Conservation (phyloP, 2,113 vertebrate species). For the Tenebrosternarchus preto region DNA sequence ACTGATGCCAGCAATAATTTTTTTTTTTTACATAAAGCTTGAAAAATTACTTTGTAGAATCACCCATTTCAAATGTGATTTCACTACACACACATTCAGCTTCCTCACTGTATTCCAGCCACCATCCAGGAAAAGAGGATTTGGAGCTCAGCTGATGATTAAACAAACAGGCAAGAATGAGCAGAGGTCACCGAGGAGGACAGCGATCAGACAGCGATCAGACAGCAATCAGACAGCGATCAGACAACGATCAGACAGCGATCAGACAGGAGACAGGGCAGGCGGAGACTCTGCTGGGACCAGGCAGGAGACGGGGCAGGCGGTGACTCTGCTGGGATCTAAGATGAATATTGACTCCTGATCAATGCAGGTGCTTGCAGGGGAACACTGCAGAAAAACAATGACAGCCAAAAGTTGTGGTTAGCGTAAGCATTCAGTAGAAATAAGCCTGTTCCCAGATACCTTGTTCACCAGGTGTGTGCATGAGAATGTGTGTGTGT, state of each 20-base stretch:
- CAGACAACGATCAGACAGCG: no score
- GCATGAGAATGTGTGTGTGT: no score
- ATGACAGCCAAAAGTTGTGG: constrained; percentile 27
- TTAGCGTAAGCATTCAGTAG: constrained; percentile 1
- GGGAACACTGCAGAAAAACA: constrained; percentile 23
- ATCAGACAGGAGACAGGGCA: no score
- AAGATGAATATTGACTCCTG: constrained; percentile 40
- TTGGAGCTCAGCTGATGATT: constrained; percentile 44
- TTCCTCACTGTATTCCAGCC: constrained; percentile 32
- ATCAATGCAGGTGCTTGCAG: constrained; percentile 22
- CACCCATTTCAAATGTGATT: constrained; percentile 49
- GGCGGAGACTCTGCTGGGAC: no score
- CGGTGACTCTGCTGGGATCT: neutral
- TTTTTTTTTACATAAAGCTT: no score
- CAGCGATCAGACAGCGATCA: neutral
- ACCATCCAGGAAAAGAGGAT: constrained; percentile 37
- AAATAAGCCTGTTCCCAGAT: no score
- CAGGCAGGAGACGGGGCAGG: no score
- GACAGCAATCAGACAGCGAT: no score
- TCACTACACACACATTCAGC: constrained; percentile 25
- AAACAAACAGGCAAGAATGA: constrained; percentile 38
- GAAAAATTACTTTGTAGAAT: constrained; percentile 11
- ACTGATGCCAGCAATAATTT: no score
- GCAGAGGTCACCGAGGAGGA: constrained; percentile 31
- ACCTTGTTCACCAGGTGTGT: no score